Percentiles rank a stretch among this genome's conserved stretches.
phyloP scores from a whole-genome alignment of 2,888 invertebrate species.

The Ophioninae sp. region DNA sequence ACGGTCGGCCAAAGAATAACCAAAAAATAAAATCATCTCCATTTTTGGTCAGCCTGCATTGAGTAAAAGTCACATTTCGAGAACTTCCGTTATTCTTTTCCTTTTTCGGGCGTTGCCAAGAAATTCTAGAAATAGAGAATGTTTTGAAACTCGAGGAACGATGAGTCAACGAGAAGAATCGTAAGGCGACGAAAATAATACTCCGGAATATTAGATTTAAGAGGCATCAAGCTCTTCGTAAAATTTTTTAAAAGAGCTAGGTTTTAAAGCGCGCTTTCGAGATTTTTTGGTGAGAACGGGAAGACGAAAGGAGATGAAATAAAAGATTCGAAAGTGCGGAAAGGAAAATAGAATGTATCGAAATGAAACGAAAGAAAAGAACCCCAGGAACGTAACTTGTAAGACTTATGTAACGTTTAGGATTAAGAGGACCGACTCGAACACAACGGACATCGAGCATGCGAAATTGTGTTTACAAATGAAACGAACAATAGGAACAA shows the following conservation, averaged over 20 bases:
- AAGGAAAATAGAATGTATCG: constrained; percentile 22
- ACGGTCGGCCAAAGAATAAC: background rate
- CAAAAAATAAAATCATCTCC: background rate
- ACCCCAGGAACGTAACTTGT: constrained; percentile 41
- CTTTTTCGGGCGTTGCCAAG: background rate
- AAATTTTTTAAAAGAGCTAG: constrained; percentile 56
- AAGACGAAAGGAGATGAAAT: constrained; percentile 5
- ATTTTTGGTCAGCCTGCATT: background rate
- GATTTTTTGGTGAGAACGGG: background rate
- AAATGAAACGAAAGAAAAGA: constrained; percentile 26
- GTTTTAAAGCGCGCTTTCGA: background rate
- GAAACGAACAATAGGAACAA: constrained; percentile 1
- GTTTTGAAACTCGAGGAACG: constrained; percentile 20
- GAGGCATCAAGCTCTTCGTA: constrained; percentile 64
- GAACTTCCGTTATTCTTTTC: background rate
- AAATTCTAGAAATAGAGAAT: constrained; percentile 20
- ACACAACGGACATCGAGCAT: constrained; percentile 41
- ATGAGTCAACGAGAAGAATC: constrained; percentile 20
- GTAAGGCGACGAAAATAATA: background rate
- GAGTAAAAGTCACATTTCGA: background rate
- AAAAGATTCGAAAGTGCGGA: background rate
- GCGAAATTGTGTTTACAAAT: constrained; percentile 7
- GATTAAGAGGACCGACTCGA: constrained; percentile 56
- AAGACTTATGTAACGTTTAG: constrained; percentile 56
- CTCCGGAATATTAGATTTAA: constrained; percentile 47